Base-by-base conservation (phyloP, 2,888 invertebrate genomes). In the Protonemura montana region DNA sequence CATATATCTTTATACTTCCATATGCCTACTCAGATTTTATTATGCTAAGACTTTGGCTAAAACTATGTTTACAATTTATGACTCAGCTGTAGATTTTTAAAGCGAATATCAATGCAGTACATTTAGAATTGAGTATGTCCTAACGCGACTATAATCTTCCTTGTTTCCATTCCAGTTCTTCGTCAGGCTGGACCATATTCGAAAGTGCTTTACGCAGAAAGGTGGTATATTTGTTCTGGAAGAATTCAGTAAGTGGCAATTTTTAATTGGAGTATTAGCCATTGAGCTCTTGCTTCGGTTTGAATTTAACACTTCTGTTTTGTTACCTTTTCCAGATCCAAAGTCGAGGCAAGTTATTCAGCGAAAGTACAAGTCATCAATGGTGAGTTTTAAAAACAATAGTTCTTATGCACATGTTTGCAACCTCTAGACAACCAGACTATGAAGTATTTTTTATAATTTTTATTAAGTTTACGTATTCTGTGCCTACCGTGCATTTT, bases 151-250 rank as follows among this genome's bases (percentile, higher is more conserved):
- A 42, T 30, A 77, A 30, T 78, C 82, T 87, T 30, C 27, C 27
- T 7, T 29, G 28, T 30, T 81, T 93, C 91, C 89, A 90, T 97
- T 97, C 90, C 96, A 99, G 99, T 99, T 99, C 94, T 99, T 99
- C 94, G 98, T 99, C 92, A 96, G 98, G 92, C 95, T 99, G 93
- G 97, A 98, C 93, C 98, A 99, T 93, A 99, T 99, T 93, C 96
- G 98, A 93, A 99, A 99, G 93, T 99, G 99, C 94, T 99, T 99
- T 94, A 99, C 99, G 88, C 98, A 98, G 93, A 99, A 98, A 92
- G 99, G 99, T 91, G 98, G 98, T 92, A 97, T 99, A 92, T 99
- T 99, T 94, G 97, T 99, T 91, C 94, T 99, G 92, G 99, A 99
- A 94, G 99, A 99, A 95, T 99, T 97, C 93, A 99, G 99, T 99